Evolutionary conservation across 2,113 vertebrate species (phyloP), one percentile per base, ranked within the genome.

Genomic region (Proteles cristata): DNA sequence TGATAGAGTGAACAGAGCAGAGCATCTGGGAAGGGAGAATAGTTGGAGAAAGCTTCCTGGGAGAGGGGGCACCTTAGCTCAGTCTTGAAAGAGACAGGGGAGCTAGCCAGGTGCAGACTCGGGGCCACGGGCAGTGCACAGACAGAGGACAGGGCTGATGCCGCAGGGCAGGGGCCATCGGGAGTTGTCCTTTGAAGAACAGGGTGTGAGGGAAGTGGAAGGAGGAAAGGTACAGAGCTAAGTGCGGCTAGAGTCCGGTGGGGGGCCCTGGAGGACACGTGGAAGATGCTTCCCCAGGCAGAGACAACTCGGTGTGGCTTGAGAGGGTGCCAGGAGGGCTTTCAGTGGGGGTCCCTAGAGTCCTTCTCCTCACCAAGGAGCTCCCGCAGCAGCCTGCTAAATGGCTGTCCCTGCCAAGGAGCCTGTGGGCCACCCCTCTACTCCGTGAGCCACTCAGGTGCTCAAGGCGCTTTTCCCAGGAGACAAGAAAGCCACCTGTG

Each of bases 151-250:
- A 8, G 5, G 25, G 35, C n/a, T 15, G 58, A 23, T 50, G 68
- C 12, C 4, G 15, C 6, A 0, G 33, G 17, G 7, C 16, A 19
- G 71, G n/a, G 3, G 14, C 16, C 10, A 0, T 71, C 39, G 33
- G 33, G 71, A 28, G 25, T 15, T 31, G 17, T 5, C 53, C 2
- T 55, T 4, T 39, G 28, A 80, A 76, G 15, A 58, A 7, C 19
- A 71, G 79, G 9, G n/a, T 31, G 4, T 84, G 55, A 83, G 2
- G 86, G 71, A 43, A n/a, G 8, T 21, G 25, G 84, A 39, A 26
- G 35, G 25, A 65, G 48, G n/a, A 8, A 14, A 11, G 65, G 43
- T 55, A 8, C 2, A 12, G 69, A 90, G 71, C 15, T 11, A 48
- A 28, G 35, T 6, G 16, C 19, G 43, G 39, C 48, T 28, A 19